Conservation (phyloP, 2,888 invertebrate genomes). For the Drosophila acutilabella region DNA sequence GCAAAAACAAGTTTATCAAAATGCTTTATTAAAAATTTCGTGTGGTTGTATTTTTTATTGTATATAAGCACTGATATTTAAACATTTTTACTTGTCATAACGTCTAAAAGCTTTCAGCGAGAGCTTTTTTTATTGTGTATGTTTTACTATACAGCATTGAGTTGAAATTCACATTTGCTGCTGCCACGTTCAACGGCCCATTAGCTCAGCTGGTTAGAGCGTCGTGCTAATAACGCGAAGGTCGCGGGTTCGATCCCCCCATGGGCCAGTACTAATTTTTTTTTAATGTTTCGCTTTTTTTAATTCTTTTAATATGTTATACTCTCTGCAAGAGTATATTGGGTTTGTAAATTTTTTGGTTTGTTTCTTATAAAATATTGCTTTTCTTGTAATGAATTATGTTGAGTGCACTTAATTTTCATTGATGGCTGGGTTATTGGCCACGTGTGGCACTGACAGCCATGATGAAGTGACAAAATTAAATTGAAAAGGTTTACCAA, state of each 20-base stretch:
- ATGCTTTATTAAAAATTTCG: slow-evolving; percentile 16
- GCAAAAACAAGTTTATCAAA: slow-evolving; percentile 29
- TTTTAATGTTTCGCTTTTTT: slow-evolving; percentile 26
- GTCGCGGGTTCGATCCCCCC: slow-evolving; percentile 85
- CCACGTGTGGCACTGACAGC: slow-evolving; percentile 69
- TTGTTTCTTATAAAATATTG: slow-evolving; percentile 20
- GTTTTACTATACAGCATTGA: not conserved
- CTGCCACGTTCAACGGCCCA: slow-evolving; percentile 73
- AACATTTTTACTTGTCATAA: slow-evolving; percentile 21
- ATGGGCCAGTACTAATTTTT: slow-evolving; percentile 78
- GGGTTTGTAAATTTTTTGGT: no score
- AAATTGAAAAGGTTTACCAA: slow-evolving; percentile 46
- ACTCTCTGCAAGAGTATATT: no score
- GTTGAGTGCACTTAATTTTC: slow-evolving; percentile 35
- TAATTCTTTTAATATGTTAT: slow-evolving; percentile 26
- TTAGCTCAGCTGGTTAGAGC: slow-evolving; percentile 86
- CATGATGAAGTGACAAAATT: slow-evolving; percentile 74
- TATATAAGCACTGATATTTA: not conserved
- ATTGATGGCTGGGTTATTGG: slow-evolving; percentile 55
- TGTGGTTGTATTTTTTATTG: slow-evolving; percentile 2
- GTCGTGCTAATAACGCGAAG: slow-evolving; percentile 86
- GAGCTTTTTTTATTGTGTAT: not conserved
- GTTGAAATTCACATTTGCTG: slow-evolving; percentile 29
- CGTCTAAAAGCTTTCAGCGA: slow-evolving; percentile 32
- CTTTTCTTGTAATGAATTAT: slow-evolving; percentile 50